Percentiles rank a stretch among this genome's conserved stretches.
Conservation (phyloP, 1,140 invertebrate genomes). For the Maconellicoccus hirsutus region DNA sequence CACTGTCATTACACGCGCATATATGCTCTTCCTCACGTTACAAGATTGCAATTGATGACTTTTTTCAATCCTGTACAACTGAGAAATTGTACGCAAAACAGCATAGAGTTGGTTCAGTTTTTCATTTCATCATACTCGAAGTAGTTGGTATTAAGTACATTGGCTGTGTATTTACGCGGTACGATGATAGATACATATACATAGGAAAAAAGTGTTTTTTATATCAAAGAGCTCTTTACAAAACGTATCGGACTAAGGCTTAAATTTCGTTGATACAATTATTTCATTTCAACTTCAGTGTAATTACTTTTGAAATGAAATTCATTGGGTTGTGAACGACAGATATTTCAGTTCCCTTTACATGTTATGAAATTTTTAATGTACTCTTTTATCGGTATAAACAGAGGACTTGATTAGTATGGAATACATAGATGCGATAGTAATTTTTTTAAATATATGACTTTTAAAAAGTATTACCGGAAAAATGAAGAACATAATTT, state of each 20-base stretch:
- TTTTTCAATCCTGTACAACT: no score
- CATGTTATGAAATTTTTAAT: constrained; percentile 2
- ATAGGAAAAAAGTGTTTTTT: not conserved
- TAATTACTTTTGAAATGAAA: not conserved
- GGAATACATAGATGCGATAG: not conserved
- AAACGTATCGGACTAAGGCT: not conserved
- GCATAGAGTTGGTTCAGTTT: no score
- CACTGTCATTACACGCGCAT: no score
- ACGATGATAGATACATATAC: not conserved
- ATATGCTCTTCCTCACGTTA: no score
- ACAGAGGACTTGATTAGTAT: not conserved
- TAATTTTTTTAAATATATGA: not conserved
- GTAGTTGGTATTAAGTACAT: no score
- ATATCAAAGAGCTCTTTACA: not conserved
- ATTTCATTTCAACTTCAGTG: not conserved
- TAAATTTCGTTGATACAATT: not conserved
- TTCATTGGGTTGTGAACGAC: not conserved
- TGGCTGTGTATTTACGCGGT: not conserved
- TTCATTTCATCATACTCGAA: not conserved
- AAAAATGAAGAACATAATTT: not conserved
- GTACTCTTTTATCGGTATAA: not conserved
- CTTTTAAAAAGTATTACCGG: not conserved
- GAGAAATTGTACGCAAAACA: no score
- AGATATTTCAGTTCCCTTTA: not conserved
- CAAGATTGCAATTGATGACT: no score